Conservation (phyloP, 1,140 invertebrate species). For the Mesaphorura yosii region DNA sequence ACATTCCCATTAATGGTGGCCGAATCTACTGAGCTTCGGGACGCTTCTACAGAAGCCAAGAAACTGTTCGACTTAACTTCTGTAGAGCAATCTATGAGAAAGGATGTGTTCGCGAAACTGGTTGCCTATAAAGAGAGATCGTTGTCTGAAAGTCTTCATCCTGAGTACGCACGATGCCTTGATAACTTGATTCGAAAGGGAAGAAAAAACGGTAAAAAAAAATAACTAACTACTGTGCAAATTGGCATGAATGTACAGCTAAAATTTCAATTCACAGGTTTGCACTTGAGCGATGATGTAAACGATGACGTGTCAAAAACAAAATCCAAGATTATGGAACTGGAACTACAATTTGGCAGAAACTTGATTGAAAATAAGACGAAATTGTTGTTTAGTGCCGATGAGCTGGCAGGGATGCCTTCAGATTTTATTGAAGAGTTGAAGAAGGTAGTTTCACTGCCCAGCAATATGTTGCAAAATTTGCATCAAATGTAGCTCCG, state of each 20-base stretch:
- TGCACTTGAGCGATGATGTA: background rate
- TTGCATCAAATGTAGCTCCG: too few relatives aligned
- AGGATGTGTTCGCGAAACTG: constrained; percentile 44
- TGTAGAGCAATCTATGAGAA: constrained; percentile 39
- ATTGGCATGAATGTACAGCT: background rate
- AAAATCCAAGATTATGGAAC: constrained; percentile 42
- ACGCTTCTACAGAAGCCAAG: constrained; percentile 6
- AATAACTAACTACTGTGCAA: background rate
- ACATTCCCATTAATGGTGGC: constrained; percentile 22
- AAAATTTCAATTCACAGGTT: constrained; percentile 7
- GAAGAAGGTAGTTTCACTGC: constrained; percentile 41
- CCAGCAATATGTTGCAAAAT: too few relatives aligned
- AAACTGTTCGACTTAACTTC: constrained; percentile 10
- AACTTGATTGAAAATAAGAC: constrained; percentile 43
- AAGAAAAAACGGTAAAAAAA: constrained; percentile 39
- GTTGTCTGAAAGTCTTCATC: constrained; percentile 36
- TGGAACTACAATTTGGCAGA: constrained; percentile 42
- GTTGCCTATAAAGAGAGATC: constrained; percentile 34
- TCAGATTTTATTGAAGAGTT: constrained; percentile 39
- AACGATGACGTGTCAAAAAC: constrained; percentile 25
- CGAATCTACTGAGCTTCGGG: constrained; percentile 4
- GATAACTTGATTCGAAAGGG: constrained; percentile 36
- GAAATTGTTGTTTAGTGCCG: constrained; percentile 39
- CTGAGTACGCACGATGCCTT: constrained; percentile 12
- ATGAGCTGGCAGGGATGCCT: constrained; percentile 41